phyloP scores from a whole-genome alignment of 64 coral and sea anemone species.

The Dendronephthya gigantea region DNA sequence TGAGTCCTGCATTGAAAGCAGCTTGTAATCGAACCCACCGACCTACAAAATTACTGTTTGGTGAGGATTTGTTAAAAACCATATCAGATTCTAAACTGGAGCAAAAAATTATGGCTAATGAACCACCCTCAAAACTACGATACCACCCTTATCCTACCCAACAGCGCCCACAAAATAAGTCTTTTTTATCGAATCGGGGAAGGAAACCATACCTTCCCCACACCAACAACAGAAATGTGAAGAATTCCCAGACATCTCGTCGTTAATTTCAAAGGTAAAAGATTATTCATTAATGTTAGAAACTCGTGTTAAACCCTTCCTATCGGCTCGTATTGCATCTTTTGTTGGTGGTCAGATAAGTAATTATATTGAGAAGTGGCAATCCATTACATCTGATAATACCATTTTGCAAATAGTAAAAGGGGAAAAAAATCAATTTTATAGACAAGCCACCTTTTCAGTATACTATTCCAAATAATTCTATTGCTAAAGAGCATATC shows the following conservation, averaged over 20 bases:
- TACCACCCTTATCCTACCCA: neutral
- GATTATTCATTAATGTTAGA: no score
- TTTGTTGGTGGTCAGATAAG: no score
- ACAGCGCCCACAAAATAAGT: neutral
- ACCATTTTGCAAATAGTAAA: constrained; percentile 16
- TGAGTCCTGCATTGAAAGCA: neutral
- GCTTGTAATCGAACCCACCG: neutral
- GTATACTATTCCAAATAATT: neutral
- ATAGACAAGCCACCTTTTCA: neutral
- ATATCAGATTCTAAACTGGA: neutral
- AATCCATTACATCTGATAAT: neutral
- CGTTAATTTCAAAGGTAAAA: neutral
- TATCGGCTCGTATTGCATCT: no score
- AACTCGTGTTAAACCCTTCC: no score
- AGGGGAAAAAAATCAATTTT: constrained; percentile 1
- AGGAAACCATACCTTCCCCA: neutral
- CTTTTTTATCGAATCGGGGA: neutral
- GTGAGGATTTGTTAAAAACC: neutral
- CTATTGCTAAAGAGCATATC: constrained; percentile 27
- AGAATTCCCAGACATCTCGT: neutral
- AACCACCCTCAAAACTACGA: neutral
- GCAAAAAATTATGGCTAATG: neutral
- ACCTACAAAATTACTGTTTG: neutral
- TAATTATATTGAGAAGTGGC: no score
- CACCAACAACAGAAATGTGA: neutral